Base-by-base conservation (phyloP, 2,888 invertebrate genomes). In the Drosophila subquinaria region DNA sequence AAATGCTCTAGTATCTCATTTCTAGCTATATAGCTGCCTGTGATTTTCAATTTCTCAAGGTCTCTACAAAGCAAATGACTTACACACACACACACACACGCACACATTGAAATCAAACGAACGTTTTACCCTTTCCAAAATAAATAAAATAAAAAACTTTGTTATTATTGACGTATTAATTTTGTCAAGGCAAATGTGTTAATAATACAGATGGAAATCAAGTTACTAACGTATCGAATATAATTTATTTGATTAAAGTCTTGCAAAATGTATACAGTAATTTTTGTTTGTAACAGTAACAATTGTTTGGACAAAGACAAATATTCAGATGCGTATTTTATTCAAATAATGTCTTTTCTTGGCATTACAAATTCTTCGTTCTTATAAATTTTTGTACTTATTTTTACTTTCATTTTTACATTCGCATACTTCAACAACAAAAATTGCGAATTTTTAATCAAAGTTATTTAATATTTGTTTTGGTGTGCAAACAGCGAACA, bases 1-100 rank as follows among this genome's bases (percentile, higher is more conserved):
- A 82, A 89, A 81, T 67, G 79, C 73, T 84, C 79, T 89, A 85
- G 89, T 85, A 87, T 89, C 82, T 85, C 88, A 89, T 88, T 85
- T 89, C 74, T 84, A 65, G 72, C 60, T 57, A 43, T 72, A 68
- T 72, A 68, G 76, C 73, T 68, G 81, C 66, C 68, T 83, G 61
- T 85, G 82, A 83, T 82, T 83, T 83, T 82, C 70, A 73, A 74
- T 79, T 83, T 88, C 69, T 85, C 88, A 83, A 83, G 82, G 82
- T 88, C 83, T 83, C 83, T 88, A 63, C 30, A 61, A 71, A 73
- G 67, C 73, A 69, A 69, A 66, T 67, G 72, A 73, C 71, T 77
- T 82, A 61, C 79, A 82, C 69, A 64, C 76, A 71, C 63, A 68
- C 56, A 64, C 50, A 56, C 36, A 48, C n/a, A 61, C 50, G 68